Base-by-base conservation (phyloP, 2,113 vertebrate species). In the Pangasianodon gigas region DNA sequence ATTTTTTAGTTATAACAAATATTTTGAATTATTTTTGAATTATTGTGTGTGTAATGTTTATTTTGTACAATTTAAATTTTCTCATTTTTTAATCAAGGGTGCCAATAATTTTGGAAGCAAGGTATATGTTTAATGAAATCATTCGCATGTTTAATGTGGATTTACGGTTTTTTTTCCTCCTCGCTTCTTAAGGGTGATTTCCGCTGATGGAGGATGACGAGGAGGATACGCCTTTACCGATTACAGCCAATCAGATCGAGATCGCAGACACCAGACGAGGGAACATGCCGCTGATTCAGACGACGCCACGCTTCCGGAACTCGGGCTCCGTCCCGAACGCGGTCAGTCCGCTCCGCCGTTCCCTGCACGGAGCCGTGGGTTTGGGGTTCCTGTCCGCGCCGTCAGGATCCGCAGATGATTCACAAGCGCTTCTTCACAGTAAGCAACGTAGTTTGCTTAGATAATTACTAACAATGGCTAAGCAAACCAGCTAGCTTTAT, bases 171-270 rank as follows among this genome's bases (percentile, higher is more conserved):
- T 48, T 69, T 67, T 44, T 46, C n/a, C n/a, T 18, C 8, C 21
- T 52, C 32, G 2, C 29, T 74, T 8, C 11, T 52, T 16, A 44
- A 89, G 84, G 89, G 89, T 54, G 60, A 86, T 86, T 54, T 90
- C 90, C 81, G 74, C 91, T 71, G 91, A 92, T 92, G 91, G 91
- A 92, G 87, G 91, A 92, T 92, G 91, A 92, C 44, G 91, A 89
- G 62, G 89, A 90, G 29, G 91, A 89, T 54, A 89, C 84, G 26
- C 62, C 88, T 90, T 86, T 90, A 85, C 75, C 29, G 75, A n/a
- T 51, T 86, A 37, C 62, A 69, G 1, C 46, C 62, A 32, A 4
- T 24, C 67, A n/a, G 74, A n/a, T 60, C 32, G 79, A 89, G 44
- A 62, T 85, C 52, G 51, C 71, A 90, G 81, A 62, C 56, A 3